Conservation (phyloP, 2,113 vertebrate genomes). For the Perccottus glenii region DNA sequence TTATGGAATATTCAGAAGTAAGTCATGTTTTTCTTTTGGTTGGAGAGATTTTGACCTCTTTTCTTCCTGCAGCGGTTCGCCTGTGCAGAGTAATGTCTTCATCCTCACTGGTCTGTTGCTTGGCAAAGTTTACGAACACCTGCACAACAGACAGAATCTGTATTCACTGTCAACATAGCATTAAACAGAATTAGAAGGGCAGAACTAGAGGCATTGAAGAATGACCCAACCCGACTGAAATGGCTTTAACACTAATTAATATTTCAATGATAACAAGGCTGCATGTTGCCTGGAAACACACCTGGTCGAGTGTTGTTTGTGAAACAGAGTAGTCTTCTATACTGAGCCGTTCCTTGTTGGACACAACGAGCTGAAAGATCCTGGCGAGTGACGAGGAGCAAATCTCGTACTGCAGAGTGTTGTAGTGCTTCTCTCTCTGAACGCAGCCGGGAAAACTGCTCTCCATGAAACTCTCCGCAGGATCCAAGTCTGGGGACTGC, state of each 20-base stretch:
- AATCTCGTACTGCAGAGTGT: conserved; percentile 94
- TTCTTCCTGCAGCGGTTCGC: conserved; percentile 78
- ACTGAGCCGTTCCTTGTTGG: conserved; percentile 90
- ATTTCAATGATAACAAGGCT: too few relatives aligned
- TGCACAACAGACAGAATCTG: conserved; percentile 38
- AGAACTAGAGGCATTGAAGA: too few relatives aligned
- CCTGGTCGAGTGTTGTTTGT: conserved; percentile 97
- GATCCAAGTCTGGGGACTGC: conserved; percentile 82
- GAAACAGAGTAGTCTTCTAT: conserved; percentile 96
- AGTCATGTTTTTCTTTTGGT: conserved; percentile 64
- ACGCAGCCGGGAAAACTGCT: conserved; percentile 88
- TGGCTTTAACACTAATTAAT: too few relatives aligned
- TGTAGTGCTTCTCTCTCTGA: conserved; percentile 93
- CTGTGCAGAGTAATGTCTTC: conserved; percentile 82
- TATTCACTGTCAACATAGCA: neutral
- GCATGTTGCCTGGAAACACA: conserved; percentile 27
- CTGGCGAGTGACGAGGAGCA: conserved; percentile 89
- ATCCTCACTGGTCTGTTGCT: conserved; percentile 87
- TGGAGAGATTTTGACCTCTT: conserved; percentile 84
- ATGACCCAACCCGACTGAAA: too few relatives aligned
- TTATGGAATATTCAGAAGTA: neutral
- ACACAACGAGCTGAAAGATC: conserved; percentile 92
- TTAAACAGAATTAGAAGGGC: too few relatives aligned
- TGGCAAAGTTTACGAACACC: conserved; percentile 97
- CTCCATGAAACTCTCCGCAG: conserved; percentile 89